Evolutionary conservation across 2,113 vertebrate species (phyloP).

Genomic region (Cryptoleucopteryx plumbea): DNA sequence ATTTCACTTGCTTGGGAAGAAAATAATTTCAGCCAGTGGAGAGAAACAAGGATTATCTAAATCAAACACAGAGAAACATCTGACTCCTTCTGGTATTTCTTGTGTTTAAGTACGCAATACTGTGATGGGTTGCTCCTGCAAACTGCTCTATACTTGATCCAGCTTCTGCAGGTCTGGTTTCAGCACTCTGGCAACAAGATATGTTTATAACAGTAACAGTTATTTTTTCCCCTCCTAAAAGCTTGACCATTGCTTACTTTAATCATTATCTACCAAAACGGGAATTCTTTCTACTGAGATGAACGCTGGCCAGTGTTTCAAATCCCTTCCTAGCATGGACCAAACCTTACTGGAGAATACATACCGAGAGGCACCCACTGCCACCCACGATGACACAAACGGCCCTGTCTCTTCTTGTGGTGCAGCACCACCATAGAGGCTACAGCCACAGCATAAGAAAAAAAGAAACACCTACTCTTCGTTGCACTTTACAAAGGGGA

Average conservation of each 20-base stretch:
- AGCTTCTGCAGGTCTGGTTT: not conserved
- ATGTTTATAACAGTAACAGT: not conserved
- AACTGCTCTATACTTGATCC: not conserved
- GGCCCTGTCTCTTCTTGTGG: rapidly evolving
- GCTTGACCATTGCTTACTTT: not conserved
- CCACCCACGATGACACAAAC: rapidly evolving
- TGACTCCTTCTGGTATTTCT: not conserved
- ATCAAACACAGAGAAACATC: conserved; percentile 15
- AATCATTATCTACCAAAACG: not conserved
- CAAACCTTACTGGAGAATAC: not conserved
- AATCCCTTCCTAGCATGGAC: not conserved
- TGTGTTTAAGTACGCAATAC: not conserved
- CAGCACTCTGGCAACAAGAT: not conserved
- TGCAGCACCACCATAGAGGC: not conserved
- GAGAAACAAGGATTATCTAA: conserved; percentile 32
- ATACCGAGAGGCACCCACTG: not conserved
- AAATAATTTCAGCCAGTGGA: not conserved
- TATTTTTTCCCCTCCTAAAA: not conserved
- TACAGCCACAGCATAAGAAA: not conserved
- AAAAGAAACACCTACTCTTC: not conserved
- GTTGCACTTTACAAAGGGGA: not conserved
- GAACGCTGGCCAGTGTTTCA: not conserved
- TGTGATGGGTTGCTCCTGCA: not conserved
- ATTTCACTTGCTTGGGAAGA: conserved; percentile 10
- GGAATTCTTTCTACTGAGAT: not conserved